Evolutionary conservation across 2,888 invertebrate species (phyloP).

Genomic region (Cryptocheilus praepositus): DNA sequence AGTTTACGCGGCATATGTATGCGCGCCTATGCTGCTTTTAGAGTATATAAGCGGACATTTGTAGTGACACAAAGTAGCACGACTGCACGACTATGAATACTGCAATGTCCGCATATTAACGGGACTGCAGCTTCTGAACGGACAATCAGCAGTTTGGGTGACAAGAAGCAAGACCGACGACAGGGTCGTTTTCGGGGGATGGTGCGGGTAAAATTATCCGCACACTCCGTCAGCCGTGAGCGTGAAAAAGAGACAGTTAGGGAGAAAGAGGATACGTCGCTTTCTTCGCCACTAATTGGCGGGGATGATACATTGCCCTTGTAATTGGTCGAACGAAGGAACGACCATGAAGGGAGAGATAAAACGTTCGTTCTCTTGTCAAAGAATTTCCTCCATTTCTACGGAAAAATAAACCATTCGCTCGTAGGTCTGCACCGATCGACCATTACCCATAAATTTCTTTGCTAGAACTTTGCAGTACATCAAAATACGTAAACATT

Average conservation of each 20-base stretch:
- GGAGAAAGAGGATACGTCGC: constrained; percentile 34
- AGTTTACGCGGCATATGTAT: too few relatives aligned
- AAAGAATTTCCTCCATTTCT: not conserved
- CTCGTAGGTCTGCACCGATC: too few relatives aligned
- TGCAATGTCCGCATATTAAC: not conserved
- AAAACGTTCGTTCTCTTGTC: constrained; percentile 38
- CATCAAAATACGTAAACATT: too few relatives aligned
- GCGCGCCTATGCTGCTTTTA: too few relatives aligned
- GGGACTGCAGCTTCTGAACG: constrained; percentile 23
- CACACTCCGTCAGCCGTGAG: constrained; percentile 54
- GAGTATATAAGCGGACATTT: too few relatives aligned
- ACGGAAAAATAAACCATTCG: constrained; percentile 16
- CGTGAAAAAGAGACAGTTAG: constrained; percentile 20
- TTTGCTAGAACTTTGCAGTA: not conserved
- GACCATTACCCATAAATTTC: too few relatives aligned
- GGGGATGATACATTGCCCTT: constrained; percentile 70
- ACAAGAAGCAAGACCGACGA: constrained; percentile 49
- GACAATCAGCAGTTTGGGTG: constrained; percentile 18
- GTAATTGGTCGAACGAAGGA: constrained; percentile 71
- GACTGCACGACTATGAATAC: too few relatives aligned
- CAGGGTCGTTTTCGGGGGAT: constrained; percentile 48
- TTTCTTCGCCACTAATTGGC: constrained; percentile 71
- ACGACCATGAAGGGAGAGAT: constrained; percentile 41
- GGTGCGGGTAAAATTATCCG: constrained; percentile 66
- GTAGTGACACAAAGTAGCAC: too few relatives aligned